Evolutionary conservation across 2,797 vertebrate species (phyloP).

Genomic region (Diplodus sargus): DNA sequence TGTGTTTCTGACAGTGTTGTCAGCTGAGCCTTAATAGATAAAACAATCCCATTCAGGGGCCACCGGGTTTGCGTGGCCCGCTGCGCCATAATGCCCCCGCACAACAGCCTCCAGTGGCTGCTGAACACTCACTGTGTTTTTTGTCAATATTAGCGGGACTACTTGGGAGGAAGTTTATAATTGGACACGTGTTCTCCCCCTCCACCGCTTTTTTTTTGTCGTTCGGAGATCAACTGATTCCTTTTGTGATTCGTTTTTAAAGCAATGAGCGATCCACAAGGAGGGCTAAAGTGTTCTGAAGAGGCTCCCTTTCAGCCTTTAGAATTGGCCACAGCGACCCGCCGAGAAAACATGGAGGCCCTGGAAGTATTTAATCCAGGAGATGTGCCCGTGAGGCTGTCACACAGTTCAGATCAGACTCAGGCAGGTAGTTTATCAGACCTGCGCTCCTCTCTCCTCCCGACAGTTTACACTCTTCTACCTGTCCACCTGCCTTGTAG

Average conservation of each 20-base stretch:
- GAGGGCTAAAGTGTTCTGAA: slow-evolving; percentile 75
- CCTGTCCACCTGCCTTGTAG: neutral
- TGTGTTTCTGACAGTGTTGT: slow-evolving; percentile 78
- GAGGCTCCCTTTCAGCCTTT: slow-evolving; percentile 76
- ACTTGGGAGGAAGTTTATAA: slow-evolving; percentile 79
- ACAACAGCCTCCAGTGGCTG: slow-evolving; percentile 39
- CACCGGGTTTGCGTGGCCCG: slow-evolving; percentile 48
- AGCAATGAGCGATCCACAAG: slow-evolving; percentile 73
- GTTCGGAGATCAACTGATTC: slow-evolving; percentile 75
- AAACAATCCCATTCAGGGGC: slow-evolving; percentile 69
- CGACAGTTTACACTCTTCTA: neutral
- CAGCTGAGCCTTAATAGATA: slow-evolving; percentile 59
- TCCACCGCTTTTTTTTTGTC: slow-evolving; percentile 38
- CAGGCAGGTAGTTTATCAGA: slow-evolving; percentile 12
- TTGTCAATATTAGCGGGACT: slow-evolving; percentile 80
- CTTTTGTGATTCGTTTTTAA: slow-evolving; percentile 77
- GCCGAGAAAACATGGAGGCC: slow-evolving; percentile 60
- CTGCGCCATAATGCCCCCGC: slow-evolving; percentile 56
- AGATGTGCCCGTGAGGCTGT: slow-evolving; percentile 44
- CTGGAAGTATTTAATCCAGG: slow-evolving; percentile 81
- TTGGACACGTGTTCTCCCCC: slow-evolving; percentile 78
- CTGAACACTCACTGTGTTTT: slow-evolving; percentile 55
- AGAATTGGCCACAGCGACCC: slow-evolving; percentile 71
- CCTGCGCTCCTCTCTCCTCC: neutral
- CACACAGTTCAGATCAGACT: slow-evolving; percentile 47